These are phyloP conservation scores for Ctena decussata DNA, from an alignment of 2,888 invertebrate genomes.

Conservation along the genomic window DNA sequence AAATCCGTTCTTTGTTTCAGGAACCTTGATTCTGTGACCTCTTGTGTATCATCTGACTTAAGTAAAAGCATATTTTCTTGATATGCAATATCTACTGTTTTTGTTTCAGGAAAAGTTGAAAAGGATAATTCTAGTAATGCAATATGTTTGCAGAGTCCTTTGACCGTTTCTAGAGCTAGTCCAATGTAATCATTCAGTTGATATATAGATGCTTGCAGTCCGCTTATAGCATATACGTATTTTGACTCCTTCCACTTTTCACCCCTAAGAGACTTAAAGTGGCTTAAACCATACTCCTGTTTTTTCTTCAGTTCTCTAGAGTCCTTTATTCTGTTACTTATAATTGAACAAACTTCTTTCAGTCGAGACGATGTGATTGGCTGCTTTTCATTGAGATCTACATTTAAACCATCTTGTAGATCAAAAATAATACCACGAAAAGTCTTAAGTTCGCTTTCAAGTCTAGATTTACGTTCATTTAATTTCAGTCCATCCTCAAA, in stretches of 20 bases:
- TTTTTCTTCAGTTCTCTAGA: conserved; percentile 13
- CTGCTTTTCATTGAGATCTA: not conserved
- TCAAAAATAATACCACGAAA: not conserved
- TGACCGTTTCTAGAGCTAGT: not conserved
- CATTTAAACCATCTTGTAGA: not conserved
- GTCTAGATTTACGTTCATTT: not conserved
- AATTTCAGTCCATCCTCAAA: conserved; percentile 18
- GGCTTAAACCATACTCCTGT: conserved; percentile 27
- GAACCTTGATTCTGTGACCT: not conserved
- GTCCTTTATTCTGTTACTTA: not conserved
- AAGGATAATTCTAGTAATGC: not conserved
- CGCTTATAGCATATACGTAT: conserved; percentile 37
- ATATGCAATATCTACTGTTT: not conserved
- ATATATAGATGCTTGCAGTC: conserved; percentile 25
- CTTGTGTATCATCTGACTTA: not conserved
- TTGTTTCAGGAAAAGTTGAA: not conserved
- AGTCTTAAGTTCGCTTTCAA: not conserved
- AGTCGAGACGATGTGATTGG: not conserved
- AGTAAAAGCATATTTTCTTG: not conserved
- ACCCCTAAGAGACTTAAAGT: conserved; percentile 27
- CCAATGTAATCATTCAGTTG: conserved; percentile 20
- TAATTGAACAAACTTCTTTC: conserved; percentile 12
- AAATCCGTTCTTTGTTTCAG: not conserved
- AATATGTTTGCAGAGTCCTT: not conserved
- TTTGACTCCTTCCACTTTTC: conserved; percentile 27